Conservation (phyloP, 1,140 invertebrate genomes). For the Radopholus similis region DNA sequence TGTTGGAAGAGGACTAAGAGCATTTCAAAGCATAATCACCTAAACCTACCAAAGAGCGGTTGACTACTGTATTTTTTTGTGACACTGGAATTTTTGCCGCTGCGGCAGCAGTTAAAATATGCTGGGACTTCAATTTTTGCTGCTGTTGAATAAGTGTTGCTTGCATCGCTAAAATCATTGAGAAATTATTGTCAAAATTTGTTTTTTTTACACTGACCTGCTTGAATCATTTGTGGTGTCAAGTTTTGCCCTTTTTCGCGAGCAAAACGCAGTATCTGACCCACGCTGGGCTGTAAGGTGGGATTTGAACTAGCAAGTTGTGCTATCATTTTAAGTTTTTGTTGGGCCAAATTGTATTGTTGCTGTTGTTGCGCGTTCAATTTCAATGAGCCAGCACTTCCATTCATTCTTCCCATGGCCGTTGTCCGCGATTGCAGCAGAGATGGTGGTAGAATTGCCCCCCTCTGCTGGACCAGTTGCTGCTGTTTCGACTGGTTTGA, state of each 20-base stretch:
- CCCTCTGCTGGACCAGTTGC: constrained; percentile 1
- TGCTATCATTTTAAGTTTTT: neutral
- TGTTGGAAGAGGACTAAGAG: neutral
- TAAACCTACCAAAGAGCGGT: neutral
- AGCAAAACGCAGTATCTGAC: constrained; percentile 6
- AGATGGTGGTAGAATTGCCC: neutral
- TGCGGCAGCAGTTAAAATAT: constrained; percentile 1
- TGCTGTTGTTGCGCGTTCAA: neutral
- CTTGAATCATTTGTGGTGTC: constrained; percentile 24
- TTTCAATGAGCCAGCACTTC: neutral
- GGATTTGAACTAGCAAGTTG: neutral
- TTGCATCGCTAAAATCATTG: constrained; percentile 26
- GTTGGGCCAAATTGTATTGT: neutral
- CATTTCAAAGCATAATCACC: neutral
- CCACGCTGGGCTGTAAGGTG: neutral
- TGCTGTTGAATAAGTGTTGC: constrained; percentile 28
- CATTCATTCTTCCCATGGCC: neutral
- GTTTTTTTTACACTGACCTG: constrained; percentile 5
- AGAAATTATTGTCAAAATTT: neutral
- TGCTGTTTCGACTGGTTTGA: too few relatives aligned
- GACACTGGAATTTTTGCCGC: constrained; percentile 5
- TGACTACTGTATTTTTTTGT: constrained; percentile 20
- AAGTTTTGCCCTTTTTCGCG: neutral
- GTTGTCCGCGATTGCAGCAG: neutral
- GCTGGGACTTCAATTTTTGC: constrained; percentile 4